Conservation (phyloP, 2,888 invertebrate species). For the Metacarcinus magister region DNA sequence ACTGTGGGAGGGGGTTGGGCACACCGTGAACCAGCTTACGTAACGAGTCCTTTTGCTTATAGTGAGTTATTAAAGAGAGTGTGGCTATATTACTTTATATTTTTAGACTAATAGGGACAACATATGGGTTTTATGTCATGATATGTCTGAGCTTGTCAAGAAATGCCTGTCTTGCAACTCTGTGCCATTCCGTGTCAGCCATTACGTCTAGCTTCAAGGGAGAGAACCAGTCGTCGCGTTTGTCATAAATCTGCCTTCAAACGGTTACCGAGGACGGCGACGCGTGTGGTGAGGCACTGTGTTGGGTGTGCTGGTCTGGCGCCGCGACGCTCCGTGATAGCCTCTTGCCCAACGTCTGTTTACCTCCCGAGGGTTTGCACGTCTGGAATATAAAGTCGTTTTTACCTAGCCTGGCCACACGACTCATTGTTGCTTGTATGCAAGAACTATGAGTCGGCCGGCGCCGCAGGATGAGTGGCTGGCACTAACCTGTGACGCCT, state of each 20-base stretch:
- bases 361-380: slow-evolving; percentile 37
- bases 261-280: neutral
- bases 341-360: neutral
- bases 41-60: neutral
- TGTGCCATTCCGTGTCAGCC: neutral
- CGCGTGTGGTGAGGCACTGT: slow-evolving; percentile 27
- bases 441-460: neutral
- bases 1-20: neutral
- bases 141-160: neutral
- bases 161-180: neutral
- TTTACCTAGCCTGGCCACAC: neutral
- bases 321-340: neutral
- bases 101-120: neutral
- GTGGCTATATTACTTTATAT: neutral
- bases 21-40: neutral
- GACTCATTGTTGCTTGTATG: neutral
- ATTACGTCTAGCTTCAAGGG: neutral
- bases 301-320: neutral
- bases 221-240: neutral
- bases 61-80: neutral
- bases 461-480: neutral
- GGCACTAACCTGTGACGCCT: neutral
- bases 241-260: slow-evolving; percentile 13
- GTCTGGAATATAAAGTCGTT: neutral
- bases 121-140: neutral